Base-by-base conservation (phyloP, 2,888 invertebrate genomes). In the Zele albiditarsus region DNA sequence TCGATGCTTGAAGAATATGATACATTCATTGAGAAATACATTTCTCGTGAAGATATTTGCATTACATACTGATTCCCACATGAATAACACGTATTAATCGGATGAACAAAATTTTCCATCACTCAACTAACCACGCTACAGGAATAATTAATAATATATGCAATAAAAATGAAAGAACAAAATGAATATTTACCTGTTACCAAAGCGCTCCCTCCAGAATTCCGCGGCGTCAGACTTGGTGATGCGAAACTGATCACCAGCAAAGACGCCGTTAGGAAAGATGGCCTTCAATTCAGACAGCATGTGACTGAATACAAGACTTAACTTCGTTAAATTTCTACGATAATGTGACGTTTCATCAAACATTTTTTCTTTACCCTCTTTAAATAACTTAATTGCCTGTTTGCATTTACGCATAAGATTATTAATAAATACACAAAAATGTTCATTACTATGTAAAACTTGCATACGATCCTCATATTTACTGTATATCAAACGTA, bases 221-320 rank as follows among this genome's bases (percentile, higher is more conserved):
- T 98, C 98, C 0, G 98, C 97, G 12, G 99, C 99, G 91, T 99
- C 99, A 83, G 97, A 95, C 91, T 99, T 99, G 33, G 99, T 99
- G 86, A 99, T 98, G 86, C 99, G 94, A 91, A 98, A 99, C 90
- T 97, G 96, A 90, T 98, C 98, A 68, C 98, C 98, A 75, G 97
- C 96, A 90, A 98, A 99, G 16, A 95, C 93, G 69, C 98, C 98
- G 89, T 95, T 96, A 0, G 99, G 99, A 90, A 99, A 99, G 86
- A 99, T 95, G 53, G 99, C 98, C 91, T 99, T 99, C 80, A 99
- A 91, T 91, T 99, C 99, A 88, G 98, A 98, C 83, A 99, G 92
- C 98, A 99, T 99, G 92, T 99, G 99, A 89, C 98, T 98, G 91
- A 99, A 99, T 82, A 99, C 98, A 86, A 99, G 93, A 90, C 98